phyloP scores from a whole-genome alignment of 1,140 invertebrate species.

The Trachymyrmex septentrionalis region DNA sequence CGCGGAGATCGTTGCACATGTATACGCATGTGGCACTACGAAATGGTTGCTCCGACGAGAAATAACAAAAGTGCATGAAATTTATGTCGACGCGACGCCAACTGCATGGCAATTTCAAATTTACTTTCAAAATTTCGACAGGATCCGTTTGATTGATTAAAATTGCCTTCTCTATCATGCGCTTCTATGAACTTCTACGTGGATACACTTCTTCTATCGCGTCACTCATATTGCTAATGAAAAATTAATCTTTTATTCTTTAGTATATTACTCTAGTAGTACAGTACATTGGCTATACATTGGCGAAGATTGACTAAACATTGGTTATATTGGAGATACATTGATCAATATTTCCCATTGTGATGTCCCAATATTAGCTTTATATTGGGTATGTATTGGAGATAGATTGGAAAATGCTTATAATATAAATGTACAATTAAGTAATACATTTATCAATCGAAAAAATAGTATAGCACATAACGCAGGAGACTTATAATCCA shows the following conservation, averaged over 20 bases:
- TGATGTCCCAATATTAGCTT: too few species aligned
- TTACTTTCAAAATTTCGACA: constrained; percentile 16
- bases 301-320: too few species aligned
- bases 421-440: too few species aligned
- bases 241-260: not conserved
- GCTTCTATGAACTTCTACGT: not conserved
- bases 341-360: too few species aligned
- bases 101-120: constrained; percentile 24
- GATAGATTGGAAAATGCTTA: too few species aligned
- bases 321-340: too few species aligned
- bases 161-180: not conserved
- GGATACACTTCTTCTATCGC: not conserved
- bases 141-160: constrained; percentile 54
- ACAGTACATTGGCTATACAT: too few species aligned
- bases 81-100: constrained; percentile 48
- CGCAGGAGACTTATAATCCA: too few species aligned
- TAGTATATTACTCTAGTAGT: too few species aligned
- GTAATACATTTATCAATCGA: too few species aligned
- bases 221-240: not conserved
- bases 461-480: too few species aligned
- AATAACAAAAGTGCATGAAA: constrained; percentile 60
- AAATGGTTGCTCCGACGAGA: constrained; percentile 55
- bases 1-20: constrained; percentile 26
- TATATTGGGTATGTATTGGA: too few species aligned
- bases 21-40: not conserved